Base-by-base conservation (phyloP, 2,797 vertebrate species). In the Tauraco hartlaubi region DNA sequence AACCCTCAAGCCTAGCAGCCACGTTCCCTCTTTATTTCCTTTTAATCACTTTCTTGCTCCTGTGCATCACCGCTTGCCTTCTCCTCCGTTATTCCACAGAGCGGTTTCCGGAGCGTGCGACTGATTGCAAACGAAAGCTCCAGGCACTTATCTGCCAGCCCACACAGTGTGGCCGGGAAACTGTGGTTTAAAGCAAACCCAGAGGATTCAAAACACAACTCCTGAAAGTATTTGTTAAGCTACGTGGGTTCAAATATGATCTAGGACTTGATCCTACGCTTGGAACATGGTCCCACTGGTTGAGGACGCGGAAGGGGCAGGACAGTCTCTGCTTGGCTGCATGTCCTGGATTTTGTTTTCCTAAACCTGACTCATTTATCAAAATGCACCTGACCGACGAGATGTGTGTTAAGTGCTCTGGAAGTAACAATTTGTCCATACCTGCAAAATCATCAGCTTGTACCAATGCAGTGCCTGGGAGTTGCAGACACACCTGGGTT, bases 111-210 rank as follows among this genome's bases (percentile, higher is more conserved):
- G 61, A 61, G 63, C 1, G 14, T 5, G 44, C 52, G 75, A 76
- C 61, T 54, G 52, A 4, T 3, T 14, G 55, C 77, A 39, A 48
- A 28, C 64, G 77, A 35, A 10, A 75, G 83, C 79, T 62, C 76
- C 37, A 64, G 17, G 73, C 79, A 12, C 66, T 89, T 26, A 88
- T 77, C 89, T 79, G 10, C 62, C 39, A 78, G 67, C 89, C 96
- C 91, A 89, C 92, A 92, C 4, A 6, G 29, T 87, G 67, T 76
- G 95, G 94, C 88, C 94, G 55, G 92, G 94, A 94, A 96, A 12
- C 67, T 76, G 92, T 63, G 94, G 95, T 48, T 48, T 71, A 7
- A 85, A 94, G 80, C 71, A 94, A 89, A 56, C 59, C 91, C 87
- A 69, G 63, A 87, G 31, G 29, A 63, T 39, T 46, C 41, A 49